A percentile compares a stretch with the other conserved stretches of the same genome.
Conservation (phyloP, 1,140 invertebrate genomes). For the Drosophila busckii region DNA sequence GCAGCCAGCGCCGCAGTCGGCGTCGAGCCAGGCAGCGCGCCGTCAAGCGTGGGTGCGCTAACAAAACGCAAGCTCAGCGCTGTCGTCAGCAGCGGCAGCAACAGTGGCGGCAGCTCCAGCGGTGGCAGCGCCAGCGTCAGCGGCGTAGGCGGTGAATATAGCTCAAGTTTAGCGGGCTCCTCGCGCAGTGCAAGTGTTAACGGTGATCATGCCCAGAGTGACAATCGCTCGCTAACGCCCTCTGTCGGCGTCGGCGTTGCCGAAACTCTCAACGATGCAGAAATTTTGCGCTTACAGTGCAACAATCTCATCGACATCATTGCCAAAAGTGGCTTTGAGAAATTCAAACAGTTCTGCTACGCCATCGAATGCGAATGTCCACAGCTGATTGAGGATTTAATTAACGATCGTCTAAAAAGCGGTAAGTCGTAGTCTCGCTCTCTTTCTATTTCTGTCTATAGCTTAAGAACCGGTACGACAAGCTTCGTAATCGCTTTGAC, state of each 20-base stretch:
- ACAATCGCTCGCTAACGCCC: slow-evolving; percentile 69
- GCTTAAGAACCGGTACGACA: slow-evolving; percentile 39
- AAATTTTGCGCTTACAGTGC: slow-evolving; percentile 65
- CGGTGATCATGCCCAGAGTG: slow-evolving; percentile 59
- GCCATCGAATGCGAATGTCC: slow-evolving; percentile 81
- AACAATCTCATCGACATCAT: slow-evolving; percentile 80
- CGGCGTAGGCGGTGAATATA: slow-evolving; percentile 39
- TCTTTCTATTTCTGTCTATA: not conserved
- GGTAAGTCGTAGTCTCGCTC: slow-evolving; percentile 54
- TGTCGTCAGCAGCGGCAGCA: slow-evolving; percentile 61
- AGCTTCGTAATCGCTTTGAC: slow-evolving; percentile 34
- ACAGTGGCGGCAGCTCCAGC: slow-evolving; percentile 46
- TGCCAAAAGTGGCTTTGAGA: slow-evolving; percentile 80
- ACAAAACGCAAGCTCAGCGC: slow-evolving; percentile 69
- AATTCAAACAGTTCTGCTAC: slow-evolving; percentile 81
- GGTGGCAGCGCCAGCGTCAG: slow-evolving; percentile 47
- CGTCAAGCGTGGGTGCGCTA: slow-evolving; percentile 41
- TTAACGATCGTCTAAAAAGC: slow-evolving; percentile 77
- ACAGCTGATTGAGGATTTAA: slow-evolving; percentile 80
- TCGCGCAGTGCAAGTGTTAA: slow-evolving; percentile 71
- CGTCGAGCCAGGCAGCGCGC: slow-evolving; percentile 55
- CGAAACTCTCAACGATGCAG: slow-evolving; percentile 59
- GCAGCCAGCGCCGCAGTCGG: slow-evolving; percentile 8
- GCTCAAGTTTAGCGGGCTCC: slow-evolving; percentile 47
- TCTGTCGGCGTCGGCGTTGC: slow-evolving; percentile 35